Evolutionary conservation across 2,113 vertebrate species (phyloP).

Genomic region (Gavia stellata): DNA sequence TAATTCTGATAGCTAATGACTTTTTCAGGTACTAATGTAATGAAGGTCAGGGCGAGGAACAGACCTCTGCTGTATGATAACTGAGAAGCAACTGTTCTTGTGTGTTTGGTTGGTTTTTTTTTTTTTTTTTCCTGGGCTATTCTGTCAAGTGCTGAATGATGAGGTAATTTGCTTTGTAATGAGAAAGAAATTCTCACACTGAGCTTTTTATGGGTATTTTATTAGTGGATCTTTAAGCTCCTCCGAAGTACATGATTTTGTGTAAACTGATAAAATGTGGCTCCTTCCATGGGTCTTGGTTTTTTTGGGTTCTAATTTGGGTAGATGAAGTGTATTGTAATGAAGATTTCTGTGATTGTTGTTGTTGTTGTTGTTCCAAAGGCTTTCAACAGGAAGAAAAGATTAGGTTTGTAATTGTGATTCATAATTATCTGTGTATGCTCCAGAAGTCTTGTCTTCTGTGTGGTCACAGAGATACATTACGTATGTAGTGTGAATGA

Average conservation of each 20-base stretch:
- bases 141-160: not conserved
- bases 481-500: not conserved
- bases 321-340: not conserved
- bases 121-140: not conserved
- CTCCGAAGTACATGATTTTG: not conserved
- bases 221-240: not conserved
- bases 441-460: not conserved
- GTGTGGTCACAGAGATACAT: not conserved
- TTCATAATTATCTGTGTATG: constrained; percentile 7
- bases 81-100: not conserved
- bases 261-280: not conserved
- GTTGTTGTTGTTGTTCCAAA: no score
- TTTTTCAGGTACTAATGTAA: not conserved
- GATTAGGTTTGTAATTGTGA: not conserved
- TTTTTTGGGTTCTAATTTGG: not conserved
- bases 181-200: not conserved
- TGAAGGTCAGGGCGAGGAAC: not conserved
- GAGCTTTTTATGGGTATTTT: not conserved
- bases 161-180: not conserved
- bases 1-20: not conserved
- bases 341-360: not conserved
- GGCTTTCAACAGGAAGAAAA: not conserved
- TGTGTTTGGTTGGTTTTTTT: not conserved
- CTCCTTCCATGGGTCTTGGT: not conserved
- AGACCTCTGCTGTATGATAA: not conserved